Percentiles rank a stretch among this genome's conserved stretches.
phyloP scores from a whole-genome alignment of 2,888 invertebrate species.

The Gnatocerus cornutus region DNA sequence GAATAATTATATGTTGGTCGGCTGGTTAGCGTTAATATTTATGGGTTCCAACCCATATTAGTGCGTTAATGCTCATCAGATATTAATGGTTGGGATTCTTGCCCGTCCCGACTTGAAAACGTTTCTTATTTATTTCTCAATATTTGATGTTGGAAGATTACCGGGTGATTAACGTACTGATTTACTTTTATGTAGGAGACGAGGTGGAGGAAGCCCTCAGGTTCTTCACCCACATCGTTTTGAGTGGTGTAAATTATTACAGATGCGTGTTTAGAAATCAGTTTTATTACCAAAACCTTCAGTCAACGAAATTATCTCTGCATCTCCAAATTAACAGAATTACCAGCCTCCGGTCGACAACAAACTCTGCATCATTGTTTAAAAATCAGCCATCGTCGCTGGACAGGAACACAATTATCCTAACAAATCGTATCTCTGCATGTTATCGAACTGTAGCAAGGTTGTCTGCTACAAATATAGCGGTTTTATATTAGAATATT shows the following conservation, averaged over 20 bases:
- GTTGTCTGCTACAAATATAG: conserved; percentile 48
- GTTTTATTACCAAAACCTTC: no score
- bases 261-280: no score
- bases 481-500: conserved; percentile 50
- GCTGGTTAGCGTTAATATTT: conserved; percentile 64
- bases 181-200: conserved; percentile 28
- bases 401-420: conserved; percentile 32
- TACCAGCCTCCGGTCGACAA: neutral
- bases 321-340: no score
- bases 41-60: conserved; percentile 64
- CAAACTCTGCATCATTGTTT: conserved; percentile 8
- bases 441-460: conserved; percentile 48
- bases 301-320: no score
- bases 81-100: conserved; percentile 60
- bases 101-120: conserved; percentile 41
- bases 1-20: conserved; percentile 62
- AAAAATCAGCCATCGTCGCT: conserved; percentile 20
- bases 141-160: conserved; percentile 39
- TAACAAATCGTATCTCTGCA: conserved; percentile 42
- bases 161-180: conserved; percentile 25
- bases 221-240: conserved; percentile 24
- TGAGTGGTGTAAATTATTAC: conserved; percentile 1
- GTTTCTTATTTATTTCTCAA: conserved; percentile 45
- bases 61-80: conserved; percentile 64
- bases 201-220: neutral